Percentiles rank a stretch among this genome's conserved stretches.
Evolutionary conservation across 2,113 vertebrate species (phyloP).

Genomic region (Coptodon bakossiorum): DNA sequence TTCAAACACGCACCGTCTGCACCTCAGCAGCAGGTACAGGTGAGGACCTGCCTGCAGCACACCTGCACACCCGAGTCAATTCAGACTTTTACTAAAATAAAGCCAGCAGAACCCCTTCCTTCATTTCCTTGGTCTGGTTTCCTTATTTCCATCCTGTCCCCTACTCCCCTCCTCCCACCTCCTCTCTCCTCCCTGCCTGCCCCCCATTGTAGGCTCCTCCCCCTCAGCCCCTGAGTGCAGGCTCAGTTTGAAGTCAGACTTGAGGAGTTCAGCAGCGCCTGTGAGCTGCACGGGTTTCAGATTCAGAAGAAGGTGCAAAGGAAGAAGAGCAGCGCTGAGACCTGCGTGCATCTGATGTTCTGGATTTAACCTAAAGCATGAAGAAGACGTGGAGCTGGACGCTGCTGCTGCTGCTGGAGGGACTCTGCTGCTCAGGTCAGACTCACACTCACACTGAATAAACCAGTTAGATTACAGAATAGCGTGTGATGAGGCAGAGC

Average conservation of each 20-base stretch:
- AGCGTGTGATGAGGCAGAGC: neutral
- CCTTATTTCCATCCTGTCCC: neutral
- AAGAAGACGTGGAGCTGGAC: neutral
- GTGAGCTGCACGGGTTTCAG: neutral
- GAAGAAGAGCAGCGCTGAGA: neutral
- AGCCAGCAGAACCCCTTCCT: neutral
- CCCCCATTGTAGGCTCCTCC: neutral
- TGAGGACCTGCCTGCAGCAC: neutral
- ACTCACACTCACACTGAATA: neutral
- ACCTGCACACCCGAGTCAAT: neutral
- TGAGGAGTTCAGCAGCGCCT: neutral
- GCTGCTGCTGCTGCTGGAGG: slow-evolving; percentile 1
- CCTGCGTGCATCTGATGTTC: neutral
- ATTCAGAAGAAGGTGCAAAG: neutral
- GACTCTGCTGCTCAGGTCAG: slow-evolving; percentile 47
- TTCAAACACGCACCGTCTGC: neutral
- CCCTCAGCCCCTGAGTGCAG: neutral
- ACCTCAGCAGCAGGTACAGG: neutral
- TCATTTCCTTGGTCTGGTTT: neutral
- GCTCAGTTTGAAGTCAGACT: neutral
- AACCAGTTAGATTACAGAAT: neutral
- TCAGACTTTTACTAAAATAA: neutral
- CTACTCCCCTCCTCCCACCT: too few species aligned
- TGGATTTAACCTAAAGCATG: neutral
- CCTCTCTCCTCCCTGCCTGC: neutral